Percentiles rank a stretch among this genome's conserved stretches.
phyloP scores from a whole-genome alignment of 53 echinoderm and acorn worm species.

The Patiria pectinifera region DNA sequence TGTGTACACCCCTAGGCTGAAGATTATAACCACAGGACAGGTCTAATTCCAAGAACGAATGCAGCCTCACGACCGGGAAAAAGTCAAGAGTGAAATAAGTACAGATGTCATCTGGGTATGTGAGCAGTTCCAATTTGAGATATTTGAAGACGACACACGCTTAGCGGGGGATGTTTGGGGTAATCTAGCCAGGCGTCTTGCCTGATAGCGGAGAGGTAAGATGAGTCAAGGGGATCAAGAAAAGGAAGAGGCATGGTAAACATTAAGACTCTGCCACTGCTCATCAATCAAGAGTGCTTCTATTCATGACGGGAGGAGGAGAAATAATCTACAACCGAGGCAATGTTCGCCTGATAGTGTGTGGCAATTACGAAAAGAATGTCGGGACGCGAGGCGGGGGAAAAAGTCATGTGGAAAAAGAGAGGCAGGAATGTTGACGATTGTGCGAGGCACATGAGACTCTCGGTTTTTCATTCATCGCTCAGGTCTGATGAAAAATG shows the following conservation, averaged over 20 bases:
- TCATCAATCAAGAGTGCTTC: background rate
- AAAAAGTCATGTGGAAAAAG: background rate
- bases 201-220: too few relatives aligned
- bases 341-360: background rate
- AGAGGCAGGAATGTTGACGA: background rate
- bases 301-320: background rate
- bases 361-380: background rate
- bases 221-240: background rate
- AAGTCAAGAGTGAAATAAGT: background rate
- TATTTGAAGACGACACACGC: background rate
- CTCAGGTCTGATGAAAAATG: background rate
- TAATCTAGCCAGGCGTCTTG: background rate
- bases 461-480: background rate
- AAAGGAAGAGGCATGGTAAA: background rate
- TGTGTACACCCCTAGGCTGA: background rate
- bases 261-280: background rate
- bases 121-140: background rate
- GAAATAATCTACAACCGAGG: background rate
- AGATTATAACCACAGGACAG: background rate
- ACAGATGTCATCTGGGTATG: background rate
- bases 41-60: background rate
- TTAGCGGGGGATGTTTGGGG: background rate
- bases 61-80: background rate
- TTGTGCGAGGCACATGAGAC: background rate
- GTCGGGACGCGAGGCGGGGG: background rate